These are phyloP conservation scores for Frankliniella fusca DNA, from an alignment of 2,888 invertebrate species.

Conservation along the genomic window DNA sequence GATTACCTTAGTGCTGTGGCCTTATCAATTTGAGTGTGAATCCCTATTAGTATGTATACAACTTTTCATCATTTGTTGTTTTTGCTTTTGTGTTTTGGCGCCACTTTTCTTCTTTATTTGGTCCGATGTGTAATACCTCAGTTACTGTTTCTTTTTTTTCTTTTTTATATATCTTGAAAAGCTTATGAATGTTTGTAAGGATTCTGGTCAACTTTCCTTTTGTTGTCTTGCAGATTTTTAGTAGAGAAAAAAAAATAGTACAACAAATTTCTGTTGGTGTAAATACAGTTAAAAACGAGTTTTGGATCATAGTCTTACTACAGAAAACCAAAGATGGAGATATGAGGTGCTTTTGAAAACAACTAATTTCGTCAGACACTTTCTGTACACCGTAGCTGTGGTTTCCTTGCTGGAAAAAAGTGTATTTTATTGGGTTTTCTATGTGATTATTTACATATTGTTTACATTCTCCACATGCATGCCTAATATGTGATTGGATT, in stretches of 20 bases:
- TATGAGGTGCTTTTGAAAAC: not conserved
- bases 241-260: not conserved
- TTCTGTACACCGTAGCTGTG: not conserved
- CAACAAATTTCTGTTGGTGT: not conserved
- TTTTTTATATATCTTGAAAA: not conserved
- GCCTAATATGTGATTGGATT: not conserved
- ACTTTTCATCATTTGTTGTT: too few relatives aligned
- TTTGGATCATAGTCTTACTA: slow-evolving; percentile 7
- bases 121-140: not conserved
- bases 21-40: not conserved
- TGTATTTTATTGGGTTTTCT: not conserved
- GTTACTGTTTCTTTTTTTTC: not conserved
- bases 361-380: not conserved
- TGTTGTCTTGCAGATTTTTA: not conserved
- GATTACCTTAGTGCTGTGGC: not conserved
- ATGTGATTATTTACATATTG: not conserved
- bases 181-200: not conserved
- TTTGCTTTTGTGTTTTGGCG: too few relatives aligned
- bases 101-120: not conserved
- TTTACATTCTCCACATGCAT: not conserved
- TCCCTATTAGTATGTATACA: too few relatives aligned
- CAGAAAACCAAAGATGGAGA: slow-evolving; percentile 16
- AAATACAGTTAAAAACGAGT: not conserved
- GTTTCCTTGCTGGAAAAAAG: not conserved
- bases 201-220: not conserved